These are phyloP conservation scores for Melinopterus prodromus DNA, from an alignment of 2,888 invertebrate species.

Conservation along the genomic window DNA sequence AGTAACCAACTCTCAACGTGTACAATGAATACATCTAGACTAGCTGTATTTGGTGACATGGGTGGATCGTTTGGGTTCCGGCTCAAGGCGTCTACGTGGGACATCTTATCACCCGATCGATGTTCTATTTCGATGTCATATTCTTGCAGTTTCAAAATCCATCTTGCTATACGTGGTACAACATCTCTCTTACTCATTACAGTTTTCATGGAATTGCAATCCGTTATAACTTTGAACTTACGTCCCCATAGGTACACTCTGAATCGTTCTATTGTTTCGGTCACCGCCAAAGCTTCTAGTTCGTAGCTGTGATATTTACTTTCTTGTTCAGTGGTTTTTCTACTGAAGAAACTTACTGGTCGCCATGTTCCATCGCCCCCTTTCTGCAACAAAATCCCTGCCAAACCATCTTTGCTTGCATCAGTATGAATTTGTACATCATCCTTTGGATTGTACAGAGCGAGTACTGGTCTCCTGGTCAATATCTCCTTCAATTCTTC, in stretches of 20 bases:
- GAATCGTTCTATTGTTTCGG: slow-evolving; percentile 52
- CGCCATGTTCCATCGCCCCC: slow-evolving; percentile 31
- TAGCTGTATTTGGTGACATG: background rate
- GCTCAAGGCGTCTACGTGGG: slow-evolving; percentile 45
- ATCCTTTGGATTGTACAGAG: slow-evolving; percentile 41
- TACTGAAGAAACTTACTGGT: slow-evolving; percentile 27
- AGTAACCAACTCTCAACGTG: slow-evolving; percentile 10
- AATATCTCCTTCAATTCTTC: slow-evolving; percentile 35
- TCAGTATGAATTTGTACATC: slow-evolving; percentile 48
- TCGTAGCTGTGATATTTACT: slow-evolving; percentile 52
- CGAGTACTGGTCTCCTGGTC: slow-evolving; percentile 41
- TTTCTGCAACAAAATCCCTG: slow-evolving; percentile 45
- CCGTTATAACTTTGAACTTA: slow-evolving; percentile 43
- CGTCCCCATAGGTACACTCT: slow-evolving; percentile 48
- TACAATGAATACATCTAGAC: slow-evolving; percentile 5
- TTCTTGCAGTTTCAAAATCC: slow-evolving; percentile 46
- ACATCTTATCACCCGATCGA: slow-evolving; percentile 45
- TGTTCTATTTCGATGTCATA: slow-evolving; percentile 44
- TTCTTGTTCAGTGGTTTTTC: slow-evolving; percentile 50
- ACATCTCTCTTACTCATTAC: slow-evolving; percentile 29
- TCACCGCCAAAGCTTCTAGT: slow-evolving; percentile 52
- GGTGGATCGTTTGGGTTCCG: slow-evolving; percentile 36
- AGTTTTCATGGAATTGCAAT: slow-evolving; percentile 38
- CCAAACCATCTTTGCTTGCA: slow-evolving; percentile 45
- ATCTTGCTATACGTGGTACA: slow-evolving; percentile 44